Percentiles rank a stretch among this genome's conserved stretches.
Evolutionary conservation across 2,113 vertebrate species (phyloP).

Genomic region (human (Homo sapiens)): DNA sequence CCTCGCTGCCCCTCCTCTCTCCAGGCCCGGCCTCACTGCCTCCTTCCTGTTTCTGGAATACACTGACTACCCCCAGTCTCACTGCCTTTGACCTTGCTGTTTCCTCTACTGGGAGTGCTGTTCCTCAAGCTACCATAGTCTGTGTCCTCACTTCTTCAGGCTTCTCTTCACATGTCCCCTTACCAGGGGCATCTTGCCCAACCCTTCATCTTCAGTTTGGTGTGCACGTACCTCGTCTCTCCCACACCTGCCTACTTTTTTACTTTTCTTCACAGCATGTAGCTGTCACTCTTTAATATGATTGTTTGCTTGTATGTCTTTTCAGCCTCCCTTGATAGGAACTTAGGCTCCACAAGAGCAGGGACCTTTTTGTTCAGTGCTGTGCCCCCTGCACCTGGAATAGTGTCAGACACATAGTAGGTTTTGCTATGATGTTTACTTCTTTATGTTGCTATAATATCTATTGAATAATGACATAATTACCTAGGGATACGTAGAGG

Average conservation of each 20-base stretch:
- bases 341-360: not conserved
- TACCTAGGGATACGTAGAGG: not conserved
- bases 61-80: too few relatives aligned
- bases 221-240: rapidly evolving
- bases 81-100: not conserved
- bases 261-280: rapidly evolving
- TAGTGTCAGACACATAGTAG: rapidly evolving
- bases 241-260: rapidly evolving
- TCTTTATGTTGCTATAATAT: rapidly evolving
- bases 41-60: not conserved
- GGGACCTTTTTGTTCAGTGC: not conserved
- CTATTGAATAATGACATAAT: not conserved
- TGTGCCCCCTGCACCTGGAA: not conserved
- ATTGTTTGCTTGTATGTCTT: not conserved
- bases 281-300: rapidly evolving
- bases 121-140: not conserved
- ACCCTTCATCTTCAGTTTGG: too few relatives aligned
- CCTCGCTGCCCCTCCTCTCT: not conserved
- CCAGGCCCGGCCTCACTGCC: not conserved
- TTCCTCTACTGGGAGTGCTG: not conserved
- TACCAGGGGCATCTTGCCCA: not conserved
- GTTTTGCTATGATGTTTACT: not conserved
- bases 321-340: not conserved
- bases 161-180: not conserved
- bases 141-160: not conserved